A percentile compares a stretch with the other conserved stretches of the same genome.
These are phyloP conservation scores for Patella ulyssiponensis DNA, from an alignment of 2,888 invertebrate species.

Conservation along the genomic window DNA sequence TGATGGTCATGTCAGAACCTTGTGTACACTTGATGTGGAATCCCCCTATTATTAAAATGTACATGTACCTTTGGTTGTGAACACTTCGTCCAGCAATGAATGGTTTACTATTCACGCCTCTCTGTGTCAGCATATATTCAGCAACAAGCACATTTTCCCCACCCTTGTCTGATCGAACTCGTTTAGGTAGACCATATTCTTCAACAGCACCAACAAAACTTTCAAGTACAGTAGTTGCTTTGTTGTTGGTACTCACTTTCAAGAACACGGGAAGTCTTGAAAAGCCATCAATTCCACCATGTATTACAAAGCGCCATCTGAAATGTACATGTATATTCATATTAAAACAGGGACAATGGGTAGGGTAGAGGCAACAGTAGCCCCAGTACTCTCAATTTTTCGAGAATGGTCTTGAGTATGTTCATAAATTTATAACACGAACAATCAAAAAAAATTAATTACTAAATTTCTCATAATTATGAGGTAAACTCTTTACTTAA, in stretches of 20 bases:
- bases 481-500: too few species aligned
- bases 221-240: constrained; percentile 31
- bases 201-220: constrained; percentile 37
- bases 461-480: too few species aligned
- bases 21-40: too few species aligned
- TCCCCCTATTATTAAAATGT: too few species aligned
- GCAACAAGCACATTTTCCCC: constrained; percentile 40
- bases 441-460: too few species aligned
- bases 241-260: constrained; percentile 37
- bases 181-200: constrained; percentile 33
- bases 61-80: constrained; percentile 32
- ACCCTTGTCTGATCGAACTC: constrained; percentile 41
- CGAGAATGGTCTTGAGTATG: too few species aligned
- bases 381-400: too few species aligned
- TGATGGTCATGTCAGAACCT: too few species aligned
- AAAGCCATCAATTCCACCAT: constrained; percentile 44
- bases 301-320: constrained; percentile 43
- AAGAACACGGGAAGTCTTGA: constrained; percentile 40
- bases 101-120: constrained; percentile 16
- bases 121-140: constrained; percentile 30
- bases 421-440: too few species aligned
- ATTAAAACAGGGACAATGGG: not conserved
- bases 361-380: too few species aligned
- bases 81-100: constrained; percentile 39
- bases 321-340: constrained; percentile 24